Conservation (phyloP, 2,113 vertebrate species). For the Rynchops niger region DNA sequence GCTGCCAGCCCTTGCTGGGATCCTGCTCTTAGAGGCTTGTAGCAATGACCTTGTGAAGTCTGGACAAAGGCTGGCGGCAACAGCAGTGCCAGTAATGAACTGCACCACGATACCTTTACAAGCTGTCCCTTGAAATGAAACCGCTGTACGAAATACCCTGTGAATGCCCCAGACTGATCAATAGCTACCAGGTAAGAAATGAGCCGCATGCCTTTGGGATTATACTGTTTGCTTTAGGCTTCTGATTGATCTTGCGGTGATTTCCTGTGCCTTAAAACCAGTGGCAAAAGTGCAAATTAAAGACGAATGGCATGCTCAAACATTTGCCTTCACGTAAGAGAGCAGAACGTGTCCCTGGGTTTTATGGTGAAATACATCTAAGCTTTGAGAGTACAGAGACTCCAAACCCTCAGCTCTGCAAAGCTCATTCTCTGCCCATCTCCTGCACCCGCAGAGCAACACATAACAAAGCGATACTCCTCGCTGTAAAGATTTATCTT, state of each 20-base stretch:
- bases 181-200: neutral
- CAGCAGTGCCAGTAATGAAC: neutral
- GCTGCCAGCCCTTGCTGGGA: neutral
- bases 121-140: neutral
- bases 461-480: neutral
- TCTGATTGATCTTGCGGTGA: neutral
- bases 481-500: neutral
- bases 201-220: neutral
- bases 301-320: neutral
- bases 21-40: neutral
- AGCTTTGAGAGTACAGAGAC: neutral
- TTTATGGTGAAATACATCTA: neutral
- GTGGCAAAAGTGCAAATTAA: neutral
- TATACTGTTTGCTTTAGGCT: neutral
- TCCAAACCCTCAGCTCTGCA: neutral
- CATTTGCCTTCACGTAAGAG: neutral
- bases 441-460: neutral
- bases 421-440: neutral
- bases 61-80: neutral
- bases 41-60: neutral
- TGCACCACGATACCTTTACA: accelerated
- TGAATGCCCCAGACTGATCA: neutral
- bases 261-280: neutral
- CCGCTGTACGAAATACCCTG: neutral
- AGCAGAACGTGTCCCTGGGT: neutral